Base-by-base conservation (phyloP, 2,113 vertebrate species). In the Canis aureus region DNA sequence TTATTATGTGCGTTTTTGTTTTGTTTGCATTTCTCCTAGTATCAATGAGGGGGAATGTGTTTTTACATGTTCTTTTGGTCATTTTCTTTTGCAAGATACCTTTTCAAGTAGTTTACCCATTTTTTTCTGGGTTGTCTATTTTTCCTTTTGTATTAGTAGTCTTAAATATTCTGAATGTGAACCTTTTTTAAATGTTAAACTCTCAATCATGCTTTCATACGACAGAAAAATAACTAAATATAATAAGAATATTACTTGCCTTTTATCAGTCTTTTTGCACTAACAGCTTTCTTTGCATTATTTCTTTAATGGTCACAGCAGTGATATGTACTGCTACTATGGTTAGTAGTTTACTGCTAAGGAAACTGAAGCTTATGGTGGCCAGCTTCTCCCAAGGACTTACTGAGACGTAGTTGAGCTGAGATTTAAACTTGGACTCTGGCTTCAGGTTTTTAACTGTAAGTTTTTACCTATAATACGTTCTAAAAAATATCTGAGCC, bases 11-110 rank as follows among this genome's bases (percentile, higher is more conserved):
- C 6, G 43, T 43, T 43, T 43, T 43, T 43, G 32, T 59, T 73
- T 78, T 89, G 29, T 53, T 91, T 87, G 35, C 51, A 49, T 91
- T 96, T 97, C 29, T 92, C 1, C 91, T 78, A 38, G 17, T 62
- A 79, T 62, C 49, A 85, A 2, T 94, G 15, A 81, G 29, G 19
- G 69, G 64, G 16, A 86, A 43, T 53, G 11, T 8, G 9, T 71
- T 86, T 62, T 87, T 59, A 66, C 57, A 19, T 76, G 7, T 55
- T 66, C 79, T 74, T 76, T 95, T 74, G 35, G 25, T 38, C 32
- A 59, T 38, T 59, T 12, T n/a, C 51, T 79, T 43, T 43, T 89
- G 15, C 32, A 22, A 86, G 23, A 17, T 80, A 32, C n/a, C n/a
- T 38, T 79, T 92, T 79, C 11, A 55, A 10, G 43, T 82, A 29